Conservation (phyloP, 1,140 invertebrate genomes). For the Ruditapes philippinarum region DNA sequence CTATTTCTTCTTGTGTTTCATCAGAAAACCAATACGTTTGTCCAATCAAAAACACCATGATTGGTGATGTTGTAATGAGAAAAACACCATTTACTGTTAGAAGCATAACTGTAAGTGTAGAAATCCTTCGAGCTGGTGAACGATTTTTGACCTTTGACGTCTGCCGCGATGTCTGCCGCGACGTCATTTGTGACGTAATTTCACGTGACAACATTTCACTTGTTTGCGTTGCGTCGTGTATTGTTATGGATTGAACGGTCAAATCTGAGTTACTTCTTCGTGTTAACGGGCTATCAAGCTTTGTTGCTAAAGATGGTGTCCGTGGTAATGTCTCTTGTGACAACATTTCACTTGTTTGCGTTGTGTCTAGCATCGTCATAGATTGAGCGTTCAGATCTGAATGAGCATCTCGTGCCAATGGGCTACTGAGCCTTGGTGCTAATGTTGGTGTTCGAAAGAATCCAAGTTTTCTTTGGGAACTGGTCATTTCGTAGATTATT, state of each 20-base stretch:
- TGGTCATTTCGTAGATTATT: slow-evolving; percentile 76
- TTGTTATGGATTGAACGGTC: neutral
- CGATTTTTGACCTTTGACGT: neutral
- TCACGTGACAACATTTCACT: neutral
- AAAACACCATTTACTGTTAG: slow-evolving; percentile 79
- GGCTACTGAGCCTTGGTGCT: too few relatives aligned
- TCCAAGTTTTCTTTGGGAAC: slow-evolving; percentile 58
- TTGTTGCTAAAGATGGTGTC: neutral
- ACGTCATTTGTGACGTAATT: neutral
- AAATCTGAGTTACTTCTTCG: neutral
- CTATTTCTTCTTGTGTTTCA: slow-evolving; percentile 32
- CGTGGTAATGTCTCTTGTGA: slow-evolving; percentile 53
- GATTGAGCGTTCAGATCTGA: too few relatives aligned
- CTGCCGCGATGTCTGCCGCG: neutral
- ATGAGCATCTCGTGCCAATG: too few relatives aligned
- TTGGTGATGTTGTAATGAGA: slow-evolving; percentile 78
- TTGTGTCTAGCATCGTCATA: too few relatives aligned
- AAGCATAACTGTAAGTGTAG: slow-evolving; percentile 79
- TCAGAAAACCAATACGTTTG: slow-evolving; percentile 70
- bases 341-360: too few relatives aligned
- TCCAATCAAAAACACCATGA: slow-evolving; percentile 78
- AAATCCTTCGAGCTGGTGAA: slow-evolving; percentile 11
- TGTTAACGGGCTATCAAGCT: neutral
- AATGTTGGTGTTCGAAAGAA: too few relatives aligned
- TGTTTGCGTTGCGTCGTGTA: neutral